Percentiles rank a stretch among this genome's conserved stretches.
phyloP scores from a whole-genome alignment of 2,888 invertebrate genomes.

The Thera britannica region DNA sequence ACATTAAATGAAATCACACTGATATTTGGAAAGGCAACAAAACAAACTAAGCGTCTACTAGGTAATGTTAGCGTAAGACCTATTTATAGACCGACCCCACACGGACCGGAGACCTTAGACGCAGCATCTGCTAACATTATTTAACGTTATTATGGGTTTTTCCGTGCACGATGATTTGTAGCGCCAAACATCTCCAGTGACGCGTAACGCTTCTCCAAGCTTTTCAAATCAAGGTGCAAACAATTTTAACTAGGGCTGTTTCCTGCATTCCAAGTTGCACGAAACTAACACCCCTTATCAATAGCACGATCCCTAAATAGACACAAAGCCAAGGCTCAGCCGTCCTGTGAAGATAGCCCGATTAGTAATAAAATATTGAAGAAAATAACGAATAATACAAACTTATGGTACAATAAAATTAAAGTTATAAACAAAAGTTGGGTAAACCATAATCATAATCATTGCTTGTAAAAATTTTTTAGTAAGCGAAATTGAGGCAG shows the following conservation, averaged over 20 bases:
- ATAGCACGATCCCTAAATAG: constrained; percentile 22
- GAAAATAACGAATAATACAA: constrained; percentile 25
- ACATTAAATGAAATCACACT: constrained; percentile 79
- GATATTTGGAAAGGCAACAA: constrained; percentile 82
- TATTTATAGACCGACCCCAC: constrained; percentile 17
- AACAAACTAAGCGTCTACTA: constrained; percentile 81
- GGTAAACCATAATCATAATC: constrained; percentile 5
- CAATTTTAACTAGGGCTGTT: constrained; percentile 5
- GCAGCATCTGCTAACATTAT: constrained; percentile 17
- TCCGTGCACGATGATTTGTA: constrained; percentile 5
- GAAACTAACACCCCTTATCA: constrained; percentile 13
- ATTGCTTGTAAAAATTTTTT: constrained; percentile 10
- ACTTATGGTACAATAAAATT: constrained; percentile 24
- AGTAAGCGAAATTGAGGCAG: constrained; percentile 21
- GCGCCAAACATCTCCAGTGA: constrained; percentile 13
- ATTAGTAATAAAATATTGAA: constrained; percentile 24
- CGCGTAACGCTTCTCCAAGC: constrained; percentile 20
- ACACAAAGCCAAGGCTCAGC: constrained; percentile 3
- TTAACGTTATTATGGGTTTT: constrained; percentile 15
- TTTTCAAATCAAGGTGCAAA: constrained; percentile 4
- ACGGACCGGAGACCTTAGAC: constrained; percentile 22
- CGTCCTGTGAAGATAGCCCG: constrained; percentile 17
- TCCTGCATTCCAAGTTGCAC: constrained; percentile 19
- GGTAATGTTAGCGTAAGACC: constrained; percentile 66
- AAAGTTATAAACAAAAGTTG: constrained; percentile 27